Evolutionary conservation across 2,113 vertebrate species (phyloP).

Genomic region (Aspiorhynchus laticeps): DNA sequence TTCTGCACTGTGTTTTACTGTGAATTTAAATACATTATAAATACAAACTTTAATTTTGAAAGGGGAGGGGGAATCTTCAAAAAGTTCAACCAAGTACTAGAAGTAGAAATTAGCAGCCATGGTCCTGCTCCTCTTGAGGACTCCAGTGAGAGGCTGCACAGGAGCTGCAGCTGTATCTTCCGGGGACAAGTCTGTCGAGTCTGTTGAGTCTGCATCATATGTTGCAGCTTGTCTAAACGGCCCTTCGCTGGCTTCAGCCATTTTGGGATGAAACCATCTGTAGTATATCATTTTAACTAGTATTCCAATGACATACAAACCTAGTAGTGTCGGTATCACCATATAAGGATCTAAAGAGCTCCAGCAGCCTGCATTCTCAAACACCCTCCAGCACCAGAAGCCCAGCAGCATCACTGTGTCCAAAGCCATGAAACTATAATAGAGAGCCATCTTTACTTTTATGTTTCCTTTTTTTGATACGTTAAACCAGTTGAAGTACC

Average conservation of each 20-base stretch:
- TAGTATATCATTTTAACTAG: conserved; percentile 62
- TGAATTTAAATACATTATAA: not conserved
- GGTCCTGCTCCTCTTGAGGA: not conserved
- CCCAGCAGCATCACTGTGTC: conserved; percentile 76
- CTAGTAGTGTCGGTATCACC: not conserved
- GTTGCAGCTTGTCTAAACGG: not conserved
- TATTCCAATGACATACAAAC: conserved; percentile 51
- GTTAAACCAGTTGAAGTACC: conserved; percentile 88
- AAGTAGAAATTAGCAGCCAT: conserved; percentile 44
- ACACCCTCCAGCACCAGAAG: conserved; percentile 69
- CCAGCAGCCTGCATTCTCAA: conserved; percentile 34
- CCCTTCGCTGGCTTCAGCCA: not conserved
- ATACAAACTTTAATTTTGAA: not conserved
- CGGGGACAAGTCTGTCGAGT: too few relatives aligned
- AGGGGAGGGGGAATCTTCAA: not conserved
- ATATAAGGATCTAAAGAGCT: fast-evolving
- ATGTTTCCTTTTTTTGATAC: conserved; percentile 71
- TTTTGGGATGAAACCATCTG: conserved; percentile 60
- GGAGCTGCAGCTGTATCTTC: conserved; percentile 10
- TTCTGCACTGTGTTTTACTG: too few relatives aligned
- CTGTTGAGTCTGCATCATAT: too few relatives aligned
- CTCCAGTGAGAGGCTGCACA: not conserved
- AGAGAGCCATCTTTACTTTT: conserved; percentile 68
- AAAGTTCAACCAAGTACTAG: conserved; percentile 40
- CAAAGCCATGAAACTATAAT: conserved; percentile 73